A percentile compares a stretch with the other conserved stretches of the same genome.
These are phyloP conservation scores for Microtus agrestis DNA, from an alignment of 2,797 vertebrate genomes.

Conservation along the genomic window DNA sequence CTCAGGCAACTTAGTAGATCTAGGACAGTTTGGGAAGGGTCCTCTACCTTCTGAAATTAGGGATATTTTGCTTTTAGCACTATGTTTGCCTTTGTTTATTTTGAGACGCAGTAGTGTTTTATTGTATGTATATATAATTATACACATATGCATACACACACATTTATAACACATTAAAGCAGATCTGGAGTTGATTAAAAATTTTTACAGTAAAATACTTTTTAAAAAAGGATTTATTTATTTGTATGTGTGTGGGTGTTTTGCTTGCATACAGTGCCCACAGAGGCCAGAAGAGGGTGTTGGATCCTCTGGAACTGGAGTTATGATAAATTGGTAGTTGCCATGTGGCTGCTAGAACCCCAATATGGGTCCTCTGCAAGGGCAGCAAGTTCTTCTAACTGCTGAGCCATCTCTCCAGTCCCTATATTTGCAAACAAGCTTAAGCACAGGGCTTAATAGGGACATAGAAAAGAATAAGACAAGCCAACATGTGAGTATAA, in stretches of 20 bases:
- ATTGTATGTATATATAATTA: neutral
- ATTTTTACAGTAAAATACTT: neutral
- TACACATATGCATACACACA: no score
- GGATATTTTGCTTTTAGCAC: neutral
- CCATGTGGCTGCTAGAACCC: neutral
- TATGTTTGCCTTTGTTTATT: neutral
- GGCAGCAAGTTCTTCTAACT: neutral
- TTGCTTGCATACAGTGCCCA: neutral
- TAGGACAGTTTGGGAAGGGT: neutral
- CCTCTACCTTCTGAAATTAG: accelerated
- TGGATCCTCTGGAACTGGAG: neutral
- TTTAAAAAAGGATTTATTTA: neutral
- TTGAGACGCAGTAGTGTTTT: neutral
- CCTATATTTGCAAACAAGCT: neutral
- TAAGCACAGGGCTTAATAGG: neutral
- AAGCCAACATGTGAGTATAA: neutral
- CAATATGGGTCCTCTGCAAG: neutral
- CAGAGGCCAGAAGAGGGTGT: neutral
- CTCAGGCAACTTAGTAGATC: neutral
- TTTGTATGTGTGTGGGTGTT: neutral
- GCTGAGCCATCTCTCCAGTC: neutral
- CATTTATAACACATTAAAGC: neutral
- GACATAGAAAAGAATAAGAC: neutral
- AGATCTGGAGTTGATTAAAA: neutral
- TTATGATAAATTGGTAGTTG: neutral